Percentiles rank a stretch among this genome's conserved stretches.
These are phyloP conservation scores for Mastomys natalensis DNA, from an alignment of 2,113 vertebrate species.

Conservation along the genomic window DNA sequence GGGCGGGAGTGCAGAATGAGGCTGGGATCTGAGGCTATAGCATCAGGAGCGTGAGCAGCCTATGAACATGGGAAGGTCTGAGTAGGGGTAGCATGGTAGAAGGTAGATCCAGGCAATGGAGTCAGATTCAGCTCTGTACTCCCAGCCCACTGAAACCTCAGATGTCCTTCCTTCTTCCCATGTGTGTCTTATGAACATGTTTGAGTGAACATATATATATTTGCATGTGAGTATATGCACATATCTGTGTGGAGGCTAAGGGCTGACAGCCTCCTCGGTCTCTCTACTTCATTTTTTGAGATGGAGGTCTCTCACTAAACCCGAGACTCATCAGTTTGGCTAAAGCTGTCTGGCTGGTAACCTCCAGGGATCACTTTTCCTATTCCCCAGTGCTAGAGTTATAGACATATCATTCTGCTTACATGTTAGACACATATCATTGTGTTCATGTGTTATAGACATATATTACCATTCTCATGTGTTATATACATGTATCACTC, in stretches of 20 bases:
- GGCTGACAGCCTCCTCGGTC: background rate
- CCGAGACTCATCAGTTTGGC: background rate
- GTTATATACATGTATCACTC: no score
- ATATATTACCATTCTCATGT: no score
- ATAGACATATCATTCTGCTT: no score
- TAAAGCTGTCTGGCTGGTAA: background rate
- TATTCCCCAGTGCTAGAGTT: background rate
- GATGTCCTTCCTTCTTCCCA: background rate
- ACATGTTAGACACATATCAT: no score
- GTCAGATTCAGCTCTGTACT: background rate
- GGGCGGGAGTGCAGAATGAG: background rate
- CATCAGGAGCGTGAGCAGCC: background rate
- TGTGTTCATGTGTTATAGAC: no score
- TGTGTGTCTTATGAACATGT: background rate
- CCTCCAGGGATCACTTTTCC: no score
- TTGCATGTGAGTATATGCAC: no score
- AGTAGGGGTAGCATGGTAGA: no score
- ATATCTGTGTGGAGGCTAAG: background rate
- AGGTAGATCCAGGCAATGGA: background rate
- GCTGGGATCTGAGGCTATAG: background rate
- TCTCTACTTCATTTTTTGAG: background rate
- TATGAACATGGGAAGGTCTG: accelerated
- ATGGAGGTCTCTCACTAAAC: background rate
- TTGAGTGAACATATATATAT: background rate
- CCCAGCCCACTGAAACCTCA: background rate